Evolutionary conservation across 1,140 invertebrate genomes (phyloP).

Genomic region (Conopomorpha cramerella): DNA sequence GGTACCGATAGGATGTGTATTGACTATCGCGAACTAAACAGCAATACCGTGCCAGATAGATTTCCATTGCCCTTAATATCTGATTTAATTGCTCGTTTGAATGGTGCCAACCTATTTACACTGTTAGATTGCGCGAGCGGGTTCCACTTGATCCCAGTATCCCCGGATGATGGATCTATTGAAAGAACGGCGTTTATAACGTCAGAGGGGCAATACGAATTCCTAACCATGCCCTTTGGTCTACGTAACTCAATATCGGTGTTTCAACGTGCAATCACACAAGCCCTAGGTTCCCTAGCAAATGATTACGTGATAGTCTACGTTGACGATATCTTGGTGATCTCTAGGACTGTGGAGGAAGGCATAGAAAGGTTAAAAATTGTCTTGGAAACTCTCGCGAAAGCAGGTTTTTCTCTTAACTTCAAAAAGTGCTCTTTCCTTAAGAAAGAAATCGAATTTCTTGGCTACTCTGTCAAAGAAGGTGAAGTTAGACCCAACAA

Average conservation of each 20-base stretch:
- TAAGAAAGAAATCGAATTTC: constrained; percentile 13
- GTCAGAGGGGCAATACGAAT: constrained; percentile 26
- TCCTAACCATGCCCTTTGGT: constrained; percentile 9
- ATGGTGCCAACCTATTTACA: constrained; percentile 7
- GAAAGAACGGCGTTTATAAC: constrained; percentile 47
- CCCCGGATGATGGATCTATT: constrained; percentile 19
- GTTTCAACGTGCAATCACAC: constrained; percentile 16
- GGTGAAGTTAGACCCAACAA: constrained; percentile 11
- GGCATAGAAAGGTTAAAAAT: constrained; percentile 1
- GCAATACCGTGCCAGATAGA: constrained; percentile 27
- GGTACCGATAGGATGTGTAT: constrained; percentile 15
- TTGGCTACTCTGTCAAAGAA: constrained; percentile 10
- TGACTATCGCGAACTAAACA: constrained; percentile 49
- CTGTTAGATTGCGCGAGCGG: constrained; percentile 31
- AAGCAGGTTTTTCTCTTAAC: constrained; percentile 9
- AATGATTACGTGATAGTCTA: constrained; percentile 6
- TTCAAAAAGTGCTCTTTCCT: constrained; percentile 16
- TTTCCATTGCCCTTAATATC: constrained; percentile 51
- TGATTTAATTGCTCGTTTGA: constrained; percentile 31
- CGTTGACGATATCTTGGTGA: constrained; percentile 6
- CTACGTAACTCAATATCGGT: constrained; percentile 14
- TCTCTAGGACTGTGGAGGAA: background rate
- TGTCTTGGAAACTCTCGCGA: constrained; percentile 1
- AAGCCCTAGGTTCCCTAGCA: constrained; percentile 4
- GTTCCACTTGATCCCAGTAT: constrained; percentile 47